Evolutionary conservation across 2,888 invertebrate genomes (phyloP).

Genomic region (Neria commutata): DNA sequence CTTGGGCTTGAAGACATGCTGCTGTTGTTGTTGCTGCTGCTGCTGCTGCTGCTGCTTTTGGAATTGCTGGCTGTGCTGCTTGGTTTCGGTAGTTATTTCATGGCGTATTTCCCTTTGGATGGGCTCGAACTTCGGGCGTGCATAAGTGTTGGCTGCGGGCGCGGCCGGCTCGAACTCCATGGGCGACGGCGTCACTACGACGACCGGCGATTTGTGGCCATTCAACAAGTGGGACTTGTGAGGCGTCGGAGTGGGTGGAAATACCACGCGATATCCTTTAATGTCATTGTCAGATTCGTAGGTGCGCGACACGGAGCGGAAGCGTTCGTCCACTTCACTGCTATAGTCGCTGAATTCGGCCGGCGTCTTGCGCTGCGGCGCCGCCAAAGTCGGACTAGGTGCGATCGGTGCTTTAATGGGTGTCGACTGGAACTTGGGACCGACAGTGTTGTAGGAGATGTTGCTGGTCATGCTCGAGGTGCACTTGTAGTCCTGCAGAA

Average conservation of each 20-base stretch:
- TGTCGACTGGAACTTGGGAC: conserved; percentile 40
- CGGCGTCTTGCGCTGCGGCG: conserved; percentile 62
- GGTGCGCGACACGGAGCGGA: conserved; percentile 69
- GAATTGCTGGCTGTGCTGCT: conserved; percentile 39
- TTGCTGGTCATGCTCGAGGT: neutral
- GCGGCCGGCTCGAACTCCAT: conserved; percentile 66
- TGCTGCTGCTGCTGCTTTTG: conserved; percentile 40
- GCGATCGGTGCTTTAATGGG: conserved; percentile 55
- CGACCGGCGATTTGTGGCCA: conserved; percentile 64
- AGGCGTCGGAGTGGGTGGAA: conserved; percentile 65
- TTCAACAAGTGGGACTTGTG: conserved; percentile 61
- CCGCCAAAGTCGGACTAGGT: conserved; percentile 65
- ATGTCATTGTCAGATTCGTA: conserved; percentile 65
- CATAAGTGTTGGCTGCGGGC: conserved; percentile 53
- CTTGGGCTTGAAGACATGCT: conserved; percentile 64
- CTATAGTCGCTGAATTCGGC: conserved; percentile 73
- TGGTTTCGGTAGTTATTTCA: conserved; percentile 45
- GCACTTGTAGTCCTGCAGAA: conserved; percentile 63
- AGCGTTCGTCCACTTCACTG: conserved; percentile 72
- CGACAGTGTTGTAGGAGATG: conserved; percentile 34
- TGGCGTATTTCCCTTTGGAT: conserved; percentile 63
- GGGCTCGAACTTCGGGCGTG: conserved; percentile 68
- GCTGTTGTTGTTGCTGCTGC: conserved; percentile 47
- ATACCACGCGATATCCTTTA: conserved; percentile 67
- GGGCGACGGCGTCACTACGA: conserved; percentile 63